phyloP scores from a whole-genome alignment of 2,888 invertebrate genomes.

The Hemicrepidius hirtus region DNA sequence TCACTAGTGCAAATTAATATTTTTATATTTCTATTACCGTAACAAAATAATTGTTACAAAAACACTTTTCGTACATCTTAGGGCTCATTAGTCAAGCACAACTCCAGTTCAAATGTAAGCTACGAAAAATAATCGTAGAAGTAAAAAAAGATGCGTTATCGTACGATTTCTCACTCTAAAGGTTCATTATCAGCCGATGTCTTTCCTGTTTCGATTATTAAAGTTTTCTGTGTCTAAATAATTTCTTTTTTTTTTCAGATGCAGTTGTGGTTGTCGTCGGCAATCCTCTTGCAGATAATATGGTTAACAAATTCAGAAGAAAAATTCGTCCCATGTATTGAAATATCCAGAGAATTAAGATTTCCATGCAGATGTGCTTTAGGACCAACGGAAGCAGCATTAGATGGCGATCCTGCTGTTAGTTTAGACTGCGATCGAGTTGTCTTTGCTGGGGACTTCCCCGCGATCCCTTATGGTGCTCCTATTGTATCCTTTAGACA shows the following conservation, averaged over 20 bases:
- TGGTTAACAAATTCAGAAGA: slow-evolving; percentile 47
- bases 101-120: too few relatives aligned
- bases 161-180: too few relatives aligned
- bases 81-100: too few relatives aligned
- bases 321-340: slow-evolving; percentile 78
- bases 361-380: slow-evolving; percentile 81
- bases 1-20: too few relatives aligned
- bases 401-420: slow-evolving; percentile 74
- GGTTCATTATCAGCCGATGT: too few relatives aligned
- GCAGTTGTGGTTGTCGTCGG: slow-evolving; percentile 49
- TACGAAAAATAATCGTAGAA: too few relatives aligned
- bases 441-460: slow-evolving; percentile 86
- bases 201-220: too few relatives aligned
- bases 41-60: too few relatives aligned
- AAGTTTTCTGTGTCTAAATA: too few relatives aligned
- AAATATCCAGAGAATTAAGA: slow-evolving; percentile 83
- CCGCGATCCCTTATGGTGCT: slow-evolving; percentile 84
- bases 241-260: slow-evolving; percentile 60
- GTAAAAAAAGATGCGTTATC: too few relatives aligned
- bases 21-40: too few relatives aligned
- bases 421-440: slow-evolving; percentile 89
- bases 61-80: too few relatives aligned
- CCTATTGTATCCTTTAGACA: slow-evolving; percentile 88
- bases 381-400: slow-evolving; percentile 72
- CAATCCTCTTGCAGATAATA: slow-evolving; percentile 42